Evolutionary conservation across 2,113 vertebrate species (phyloP).

Genomic region (Catharus bicknelli): DNA sequence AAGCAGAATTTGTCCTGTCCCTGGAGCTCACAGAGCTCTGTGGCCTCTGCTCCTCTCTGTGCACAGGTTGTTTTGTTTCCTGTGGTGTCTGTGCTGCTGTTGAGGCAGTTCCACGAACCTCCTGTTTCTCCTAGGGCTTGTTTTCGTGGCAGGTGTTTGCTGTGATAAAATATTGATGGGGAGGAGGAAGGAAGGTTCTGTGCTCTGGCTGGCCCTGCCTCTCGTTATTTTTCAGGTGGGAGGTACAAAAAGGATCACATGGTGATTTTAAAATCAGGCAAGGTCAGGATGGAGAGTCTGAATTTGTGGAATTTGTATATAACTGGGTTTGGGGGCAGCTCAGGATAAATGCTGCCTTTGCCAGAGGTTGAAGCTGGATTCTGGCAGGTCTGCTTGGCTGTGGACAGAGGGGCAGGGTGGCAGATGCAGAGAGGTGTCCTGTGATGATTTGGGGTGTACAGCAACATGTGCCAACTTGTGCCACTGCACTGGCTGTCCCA

Average conservation of each 20-base stretch:
- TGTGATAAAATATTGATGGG: constrained; percentile 44
- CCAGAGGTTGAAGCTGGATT: accelerated
- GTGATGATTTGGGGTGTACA: accelerated
- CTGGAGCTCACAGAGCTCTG: not conserved
- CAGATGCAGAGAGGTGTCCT: not conserved
- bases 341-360: not conserved
- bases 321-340: not conserved
- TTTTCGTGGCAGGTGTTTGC: constrained; percentile 51
- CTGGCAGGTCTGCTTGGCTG: not conserved
- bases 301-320: not conserved
- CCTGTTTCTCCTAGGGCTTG: constrained; percentile 58
- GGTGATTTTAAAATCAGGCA: not conserved
- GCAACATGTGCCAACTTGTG: not conserved
- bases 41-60: not conserved
- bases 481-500: not conserved
- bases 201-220: not conserved
- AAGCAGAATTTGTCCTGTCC: not conserved
- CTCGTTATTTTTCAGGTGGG: not conserved
- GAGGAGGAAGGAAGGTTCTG: constrained; percentile 49
- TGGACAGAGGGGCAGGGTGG: not conserved
- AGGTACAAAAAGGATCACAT: not conserved
- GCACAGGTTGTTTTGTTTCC: constrained; percentile 53
- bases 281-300: not conserved
- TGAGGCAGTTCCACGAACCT: constrained; percentile 49
- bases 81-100: constrained; percentile 36